These are phyloP conservation scores for Prionailurus viverrinus DNA, from an alignment of 2,113 vertebrate genomes.

Conservation along the genomic window DNA sequence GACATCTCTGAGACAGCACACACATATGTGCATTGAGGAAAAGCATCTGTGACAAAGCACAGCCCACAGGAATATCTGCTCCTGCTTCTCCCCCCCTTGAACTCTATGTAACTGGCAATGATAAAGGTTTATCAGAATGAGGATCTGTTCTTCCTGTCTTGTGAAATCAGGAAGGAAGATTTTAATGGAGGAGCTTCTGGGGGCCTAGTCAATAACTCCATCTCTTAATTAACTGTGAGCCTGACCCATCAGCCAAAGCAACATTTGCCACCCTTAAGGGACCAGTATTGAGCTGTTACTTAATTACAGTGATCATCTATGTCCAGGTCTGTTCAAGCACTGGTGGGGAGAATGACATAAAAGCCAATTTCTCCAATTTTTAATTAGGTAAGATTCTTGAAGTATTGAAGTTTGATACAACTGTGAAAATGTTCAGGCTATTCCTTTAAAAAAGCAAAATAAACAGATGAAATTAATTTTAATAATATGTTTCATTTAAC, in stretches of 20 bases:
- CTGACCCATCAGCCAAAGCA: not conserved
- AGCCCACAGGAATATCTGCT: not conserved
- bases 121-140: not conserved
- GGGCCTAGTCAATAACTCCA: not conserved
- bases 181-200: not conserved
- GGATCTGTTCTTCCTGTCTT: not conserved
- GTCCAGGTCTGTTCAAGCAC: not conserved
- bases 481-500: slow-evolving; percentile 1
- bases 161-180: not conserved
- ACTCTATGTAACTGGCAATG: not conserved
- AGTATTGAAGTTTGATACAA: not conserved
- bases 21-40: not conserved
- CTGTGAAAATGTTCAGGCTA: not conserved
- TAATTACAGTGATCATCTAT: not conserved
- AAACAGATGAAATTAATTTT: not conserved
- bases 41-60: not conserved
- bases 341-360: not conserved
- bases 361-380: slow-evolving; percentile 12
- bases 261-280: not conserved
- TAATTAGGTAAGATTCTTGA: not conserved
- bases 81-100: not conserved
- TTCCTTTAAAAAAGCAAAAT: not conserved
- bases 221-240: not conserved
- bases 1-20: not conserved
- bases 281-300: not conserved